Evolutionary conservation across 2,888 invertebrate genomes (phyloP).

Genomic region (Tribolium freemani): DNA sequence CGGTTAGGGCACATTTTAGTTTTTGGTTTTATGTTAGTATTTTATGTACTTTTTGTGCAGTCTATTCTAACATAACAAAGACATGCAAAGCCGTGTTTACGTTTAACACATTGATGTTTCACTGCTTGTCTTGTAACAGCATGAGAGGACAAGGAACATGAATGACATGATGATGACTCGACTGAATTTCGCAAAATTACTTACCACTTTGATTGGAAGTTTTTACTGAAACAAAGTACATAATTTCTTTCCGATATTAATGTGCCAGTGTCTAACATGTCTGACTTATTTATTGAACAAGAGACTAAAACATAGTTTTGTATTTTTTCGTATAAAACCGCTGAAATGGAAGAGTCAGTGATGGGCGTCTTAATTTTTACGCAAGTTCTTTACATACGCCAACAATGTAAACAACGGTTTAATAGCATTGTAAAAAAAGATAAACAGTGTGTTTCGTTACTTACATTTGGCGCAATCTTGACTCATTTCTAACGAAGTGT

Average conservation of each 20-base stretch:
- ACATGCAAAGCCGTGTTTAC: constrained; percentile 44
- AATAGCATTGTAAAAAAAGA: background rate
- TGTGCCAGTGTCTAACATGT: background rate
- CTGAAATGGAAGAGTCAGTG: constrained; percentile 13
- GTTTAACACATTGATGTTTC: constrained; percentile 13
- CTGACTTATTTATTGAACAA: background rate
- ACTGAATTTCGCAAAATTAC: background rate
- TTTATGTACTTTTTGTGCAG: constrained; percentile 54
- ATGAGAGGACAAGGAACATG: constrained; percentile 9
- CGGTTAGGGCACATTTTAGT: constrained; percentile 10
- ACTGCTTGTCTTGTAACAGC: background rate
- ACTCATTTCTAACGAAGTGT: background rate
- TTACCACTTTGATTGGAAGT: background rate
- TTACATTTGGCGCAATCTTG: background rate
- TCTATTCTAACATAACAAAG: constrained; percentile 46
- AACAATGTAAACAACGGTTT: constrained; percentile 25
- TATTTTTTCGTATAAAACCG: background rate
- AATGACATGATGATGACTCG: background rate
- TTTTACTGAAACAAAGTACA: constrained; percentile 24
- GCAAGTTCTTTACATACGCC: background rate
- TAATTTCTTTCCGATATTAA: constrained; percentile 2
- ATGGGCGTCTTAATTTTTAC: background rate
- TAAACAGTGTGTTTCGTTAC: background rate
- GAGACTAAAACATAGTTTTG: background rate
- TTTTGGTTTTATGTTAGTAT: constrained; percentile 27